Percentiles rank a stretch among this genome's conserved stretches.
phyloP scores from a whole-genome alignment of 2,113 vertebrate species.

The Mormoops blainvillei region DNA sequence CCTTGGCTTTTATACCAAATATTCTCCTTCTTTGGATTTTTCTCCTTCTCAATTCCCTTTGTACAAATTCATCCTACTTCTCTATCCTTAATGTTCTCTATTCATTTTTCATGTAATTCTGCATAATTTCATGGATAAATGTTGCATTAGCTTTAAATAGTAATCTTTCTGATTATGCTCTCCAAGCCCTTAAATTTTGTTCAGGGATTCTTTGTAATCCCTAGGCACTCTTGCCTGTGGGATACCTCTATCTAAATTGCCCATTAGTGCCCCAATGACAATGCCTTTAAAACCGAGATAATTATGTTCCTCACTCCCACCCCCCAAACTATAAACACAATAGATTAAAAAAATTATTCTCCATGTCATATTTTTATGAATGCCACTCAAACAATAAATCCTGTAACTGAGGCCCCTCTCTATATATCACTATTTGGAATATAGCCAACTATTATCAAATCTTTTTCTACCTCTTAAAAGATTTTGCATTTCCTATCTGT shows the following conservation, averaged over 20 bases:
- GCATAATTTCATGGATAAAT: background rate
- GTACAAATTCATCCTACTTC: background rate
- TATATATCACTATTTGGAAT: background rate
- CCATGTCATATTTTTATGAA: background rate
- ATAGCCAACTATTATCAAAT: background rate
- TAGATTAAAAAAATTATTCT: background rate
- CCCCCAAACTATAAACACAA: background rate
- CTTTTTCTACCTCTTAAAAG: background rate
- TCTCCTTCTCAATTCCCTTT: background rate
- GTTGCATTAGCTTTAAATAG: background rate
- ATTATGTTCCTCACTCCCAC: background rate
- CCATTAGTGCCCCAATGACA: background rate
- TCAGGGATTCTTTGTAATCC: background rate
- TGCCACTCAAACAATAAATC: background rate
- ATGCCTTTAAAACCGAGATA: background rate
- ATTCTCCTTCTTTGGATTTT: background rate
- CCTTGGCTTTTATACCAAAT: background rate
- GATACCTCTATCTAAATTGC: background rate
- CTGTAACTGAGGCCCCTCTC: background rate
- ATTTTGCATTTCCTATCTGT: background rate
- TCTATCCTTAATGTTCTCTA: background rate
- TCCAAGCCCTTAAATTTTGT: background rate
- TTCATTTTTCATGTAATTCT: background rate
- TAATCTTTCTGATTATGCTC: background rate
- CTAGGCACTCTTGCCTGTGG: background rate